Evolutionary conservation across 2,888 invertebrate genomes (phyloP), one percentile per base, ranked within the genome.

Genomic region (Lepidonotus clava): DNA sequence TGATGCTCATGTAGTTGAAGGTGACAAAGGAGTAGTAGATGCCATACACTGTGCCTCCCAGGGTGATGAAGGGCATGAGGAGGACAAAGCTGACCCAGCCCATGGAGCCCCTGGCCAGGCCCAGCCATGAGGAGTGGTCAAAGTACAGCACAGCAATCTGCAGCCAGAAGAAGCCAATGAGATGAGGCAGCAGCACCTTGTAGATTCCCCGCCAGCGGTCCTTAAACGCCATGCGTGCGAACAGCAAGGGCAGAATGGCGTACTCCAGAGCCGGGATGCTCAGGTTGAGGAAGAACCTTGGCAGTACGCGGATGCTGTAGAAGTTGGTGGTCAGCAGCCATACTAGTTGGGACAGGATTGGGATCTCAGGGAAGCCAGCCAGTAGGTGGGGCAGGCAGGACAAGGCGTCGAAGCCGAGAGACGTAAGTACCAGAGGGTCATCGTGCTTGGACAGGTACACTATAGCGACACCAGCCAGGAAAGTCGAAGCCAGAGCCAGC

Each of bases 141-240:
- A 40, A 86, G 40, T 56, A 86, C 18, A 83, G 24, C n/a, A 83
- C 83, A 4, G 21, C 86, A 28, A 86, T 46, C 34, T 86, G 83
- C 40, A 53, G 56, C 86, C 86, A 86, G 38, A 83, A 83, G 83
- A 86, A 86, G n/a, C 76, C 76, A 1, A 86, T 46, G 28, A 83
- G 32, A 24, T 83, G 86, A 8, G 86, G 86, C 38, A 86, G n/a
- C 11, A 86, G 41, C 0, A 83, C 83, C 18, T 34, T 36, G 66
- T 61, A 83, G 5, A 83, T 32, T 18, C 83, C 83, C 1, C n/a
- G 34, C 83, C 83, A 86, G 4, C 38, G 53, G 36, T 83, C 38
- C 32, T 51, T 56, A 28, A 28, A 83, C 6, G 83, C 86, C 83
- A 86, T 83, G n/a, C 67, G 21, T 6, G 28, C 36, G 36, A 83